phyloP scores from a whole-genome alignment of 2,113 vertebrate species.

The Pica pica region DNA sequence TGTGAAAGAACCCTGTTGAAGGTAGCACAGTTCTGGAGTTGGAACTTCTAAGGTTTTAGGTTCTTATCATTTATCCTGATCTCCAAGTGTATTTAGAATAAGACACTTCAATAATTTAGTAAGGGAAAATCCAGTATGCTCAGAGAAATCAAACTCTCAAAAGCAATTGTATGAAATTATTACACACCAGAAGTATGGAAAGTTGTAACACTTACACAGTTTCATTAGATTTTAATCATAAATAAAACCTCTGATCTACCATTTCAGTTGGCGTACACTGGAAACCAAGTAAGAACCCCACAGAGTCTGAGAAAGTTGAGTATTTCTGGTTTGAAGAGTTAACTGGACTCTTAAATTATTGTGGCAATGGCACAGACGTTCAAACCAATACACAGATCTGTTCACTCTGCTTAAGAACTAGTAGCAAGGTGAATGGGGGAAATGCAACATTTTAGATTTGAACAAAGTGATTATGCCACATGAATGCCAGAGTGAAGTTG shows the following conservation, averaged over 20 bases:
- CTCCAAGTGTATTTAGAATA: neutral
- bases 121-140: neutral
- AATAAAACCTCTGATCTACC: neutral
- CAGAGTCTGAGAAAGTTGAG: neutral
- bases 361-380: neutral
- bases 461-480: neutral
- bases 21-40: fast-evolving
- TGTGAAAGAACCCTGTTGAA: neutral
- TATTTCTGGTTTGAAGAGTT: neutral
- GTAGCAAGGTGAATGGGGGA: neutral
- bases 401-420: neutral
- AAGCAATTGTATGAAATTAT: neutral
- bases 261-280: neutral
- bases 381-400: neutral
- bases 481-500: neutral
- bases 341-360: neutral
- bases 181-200: neutral
- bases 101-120: neutral
- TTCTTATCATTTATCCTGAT: neutral
- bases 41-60: neutral
- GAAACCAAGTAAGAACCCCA: neutral
- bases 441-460: neutral
- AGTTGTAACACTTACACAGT: neutral
- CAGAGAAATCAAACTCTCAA: neutral
- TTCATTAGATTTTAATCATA: neutral